Base-by-base conservation (phyloP, 2,888 invertebrate species). In the Hydraecia micacea region DNA sequence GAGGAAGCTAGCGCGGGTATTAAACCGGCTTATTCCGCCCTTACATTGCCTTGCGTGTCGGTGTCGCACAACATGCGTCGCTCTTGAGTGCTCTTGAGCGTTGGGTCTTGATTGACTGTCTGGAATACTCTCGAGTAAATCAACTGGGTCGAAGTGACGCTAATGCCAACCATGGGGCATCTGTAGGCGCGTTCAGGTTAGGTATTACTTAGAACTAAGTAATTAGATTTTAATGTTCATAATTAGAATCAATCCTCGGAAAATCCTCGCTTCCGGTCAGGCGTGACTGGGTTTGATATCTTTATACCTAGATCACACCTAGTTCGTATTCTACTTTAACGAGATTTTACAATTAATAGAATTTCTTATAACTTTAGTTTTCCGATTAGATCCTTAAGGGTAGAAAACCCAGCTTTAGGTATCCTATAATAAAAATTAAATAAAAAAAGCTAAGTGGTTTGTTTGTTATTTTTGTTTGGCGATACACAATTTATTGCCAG, bases 21-120 rank as follows among this genome's bases (percentile, higher is more conserved):
- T 78, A 79, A 95, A 94, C 95, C 92, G 93, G 95, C 92, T 94
- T 89, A 92, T 90, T 92, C 95, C 91, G 94, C 91, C 90, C 89
- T 86, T 84, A 77, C 74, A 80, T 87, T 85, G 88, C 88, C 92
- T 93, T 93, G 93, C 92, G 87, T 88, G 83, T 77, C 70, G 73
- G 25, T 75, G 62, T 79, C 66, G 70, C 55, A 68, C 86, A 80
- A 75, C 70, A 74, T 60, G 70, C 70, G 70, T 86, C 66, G 63
- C 39, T 83, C 65, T 84, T 80, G 68, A 67, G 28, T 72, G 52
- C 32, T 75, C 68, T 70, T 58, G 58, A 78, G 60, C 67, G 32
- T 42, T 46, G 49, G 68, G 67, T 80, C 36, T 46, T 46, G 36
- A 36, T 46, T 46, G 28, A 42, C 58, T 46, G 25, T 28, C 32